Percentiles rank a stretch among this genome's conserved stretches.
These are phyloP conservation scores for Choristoneura fumiferana DNA, from an alignment of 1,140 invertebrate species.

Conservation along the genomic window DNA sequence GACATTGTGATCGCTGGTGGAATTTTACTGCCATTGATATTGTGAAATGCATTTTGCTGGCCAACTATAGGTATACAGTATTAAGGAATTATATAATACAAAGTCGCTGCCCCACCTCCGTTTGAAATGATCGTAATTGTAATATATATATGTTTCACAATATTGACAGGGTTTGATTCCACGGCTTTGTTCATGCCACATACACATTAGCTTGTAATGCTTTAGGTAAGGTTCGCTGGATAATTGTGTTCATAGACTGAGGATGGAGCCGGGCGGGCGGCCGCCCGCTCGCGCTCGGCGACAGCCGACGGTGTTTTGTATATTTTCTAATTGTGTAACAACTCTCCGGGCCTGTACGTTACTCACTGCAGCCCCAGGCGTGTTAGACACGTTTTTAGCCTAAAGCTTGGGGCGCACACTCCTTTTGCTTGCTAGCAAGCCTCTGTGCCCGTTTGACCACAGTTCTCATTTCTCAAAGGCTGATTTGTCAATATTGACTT, in stretches of 20 bases:
- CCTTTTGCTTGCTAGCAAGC: too few species aligned
- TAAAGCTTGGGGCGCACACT: too few species aligned
- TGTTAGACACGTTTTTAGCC: too few species aligned
- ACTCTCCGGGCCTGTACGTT: background rate
- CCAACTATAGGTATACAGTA: constrained; percentile 36
- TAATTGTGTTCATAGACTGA: constrained; percentile 77
- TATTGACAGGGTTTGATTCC: constrained; percentile 51
- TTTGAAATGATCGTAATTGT: constrained; percentile 6
- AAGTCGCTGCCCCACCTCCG: constrained; percentile 5
- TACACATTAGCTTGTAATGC: constrained; percentile 75
- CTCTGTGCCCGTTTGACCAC: too few species aligned
- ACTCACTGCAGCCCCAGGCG: too few species aligned
- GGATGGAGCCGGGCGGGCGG: constrained; percentile 29
- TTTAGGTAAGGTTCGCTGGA: constrained; percentile 76
- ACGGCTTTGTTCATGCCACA: constrained; percentile 68
- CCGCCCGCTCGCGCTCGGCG: background rate
- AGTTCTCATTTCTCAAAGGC: constrained; percentile 6
- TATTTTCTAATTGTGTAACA: constrained; percentile 47
- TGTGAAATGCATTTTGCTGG: constrained; percentile 25
- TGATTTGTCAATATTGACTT: background rate
- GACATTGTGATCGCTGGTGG: constrained; percentile 65
- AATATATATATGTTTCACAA: constrained; percentile 16
- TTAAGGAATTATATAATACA: constrained; percentile 30
- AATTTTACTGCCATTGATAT: constrained; percentile 51
- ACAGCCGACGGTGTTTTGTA: constrained; percentile 43